Percentiles rank a stretch among this genome's conserved stretches.
phyloP scores from a whole-genome alignment of 1,140 invertebrate genomes.

The Coboldia fuscipes region DNA sequence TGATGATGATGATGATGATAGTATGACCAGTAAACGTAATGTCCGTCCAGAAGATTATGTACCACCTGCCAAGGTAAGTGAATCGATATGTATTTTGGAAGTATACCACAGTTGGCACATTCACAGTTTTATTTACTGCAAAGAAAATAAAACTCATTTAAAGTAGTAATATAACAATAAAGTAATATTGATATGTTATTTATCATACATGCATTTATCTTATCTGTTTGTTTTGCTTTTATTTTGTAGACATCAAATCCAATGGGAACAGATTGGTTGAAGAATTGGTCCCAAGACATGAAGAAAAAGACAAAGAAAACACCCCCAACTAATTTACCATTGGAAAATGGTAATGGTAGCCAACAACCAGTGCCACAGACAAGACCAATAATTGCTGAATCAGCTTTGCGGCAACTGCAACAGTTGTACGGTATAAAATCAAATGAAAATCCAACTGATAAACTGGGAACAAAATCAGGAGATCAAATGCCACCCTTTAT shows the following conservation, averaged over 20 bases:
- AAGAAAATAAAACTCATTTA: no score
- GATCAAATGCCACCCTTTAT: background rate
- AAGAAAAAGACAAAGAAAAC: slow-evolving; percentile 8
- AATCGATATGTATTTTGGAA: no score
- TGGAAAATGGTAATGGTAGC: slow-evolving; percentile 3
- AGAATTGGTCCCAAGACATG: slow-evolving; percentile 17
- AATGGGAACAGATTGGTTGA: slow-evolving; percentile 12
- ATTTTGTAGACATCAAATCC: slow-evolving; percentile 6
- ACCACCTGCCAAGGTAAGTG: no score
- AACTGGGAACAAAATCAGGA: background rate
- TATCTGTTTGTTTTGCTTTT: no score
- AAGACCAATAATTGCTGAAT: slow-evolving; percentile 4
- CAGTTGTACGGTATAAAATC: slow-evolving; percentile 9
- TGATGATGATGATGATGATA: slow-evolving; percentile 7
- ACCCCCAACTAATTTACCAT: background rate
- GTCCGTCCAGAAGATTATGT: slow-evolving; percentile 10
- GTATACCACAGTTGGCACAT: no score
- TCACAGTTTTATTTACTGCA: no score
- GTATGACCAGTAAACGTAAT: slow-evolving; percentile 17
- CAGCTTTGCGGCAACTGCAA: slow-evolving; percentile 14
- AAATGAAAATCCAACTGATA: background rate
- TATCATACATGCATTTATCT: no score
- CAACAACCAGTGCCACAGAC: slow-evolving; percentile 2
- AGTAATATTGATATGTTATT: no score
- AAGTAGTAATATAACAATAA: no score